These are phyloP conservation scores for Morus bassanus DNA, from an alignment of 2,797 vertebrate genomes.

Conservation along the genomic window DNA sequence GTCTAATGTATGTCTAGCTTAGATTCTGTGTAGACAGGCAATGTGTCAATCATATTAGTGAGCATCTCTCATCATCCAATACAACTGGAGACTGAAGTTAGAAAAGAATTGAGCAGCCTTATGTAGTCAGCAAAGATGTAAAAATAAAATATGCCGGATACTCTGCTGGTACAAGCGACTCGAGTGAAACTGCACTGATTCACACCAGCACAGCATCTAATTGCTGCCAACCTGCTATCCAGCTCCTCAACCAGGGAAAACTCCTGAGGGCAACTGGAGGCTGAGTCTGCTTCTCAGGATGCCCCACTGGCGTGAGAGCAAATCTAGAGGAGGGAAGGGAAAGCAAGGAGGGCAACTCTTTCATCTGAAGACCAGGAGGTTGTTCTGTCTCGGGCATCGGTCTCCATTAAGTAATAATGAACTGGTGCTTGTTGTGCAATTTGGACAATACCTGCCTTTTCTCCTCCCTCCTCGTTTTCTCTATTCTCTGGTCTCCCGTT, in stretches of 20 bases:
- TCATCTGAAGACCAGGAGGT: neutral
- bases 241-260: neutral
- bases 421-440: neutral
- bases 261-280: neutral
- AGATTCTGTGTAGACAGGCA: slow-evolving; percentile 40
- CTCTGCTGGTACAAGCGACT: neutral
- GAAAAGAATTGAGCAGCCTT: neutral
- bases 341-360: neutral
- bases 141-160: neutral
- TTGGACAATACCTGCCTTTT: neutral
- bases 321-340: neutral
- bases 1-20: neutral
- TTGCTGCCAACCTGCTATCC: neutral
- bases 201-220: neutral
- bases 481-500: neutral
- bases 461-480: neutral
- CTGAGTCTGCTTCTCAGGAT: neutral
- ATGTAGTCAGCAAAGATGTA: neutral
- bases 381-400: neutral
- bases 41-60: slow-evolving; percentile 16
- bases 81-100: slow-evolving; percentile 8
- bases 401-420: neutral
- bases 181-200: neutral
- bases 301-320: neutral
- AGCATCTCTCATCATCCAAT: slow-evolving; percentile 22